phyloP scores from a whole-genome alignment of 1,140 invertebrate species.

The Drosophila nikananu region DNA sequence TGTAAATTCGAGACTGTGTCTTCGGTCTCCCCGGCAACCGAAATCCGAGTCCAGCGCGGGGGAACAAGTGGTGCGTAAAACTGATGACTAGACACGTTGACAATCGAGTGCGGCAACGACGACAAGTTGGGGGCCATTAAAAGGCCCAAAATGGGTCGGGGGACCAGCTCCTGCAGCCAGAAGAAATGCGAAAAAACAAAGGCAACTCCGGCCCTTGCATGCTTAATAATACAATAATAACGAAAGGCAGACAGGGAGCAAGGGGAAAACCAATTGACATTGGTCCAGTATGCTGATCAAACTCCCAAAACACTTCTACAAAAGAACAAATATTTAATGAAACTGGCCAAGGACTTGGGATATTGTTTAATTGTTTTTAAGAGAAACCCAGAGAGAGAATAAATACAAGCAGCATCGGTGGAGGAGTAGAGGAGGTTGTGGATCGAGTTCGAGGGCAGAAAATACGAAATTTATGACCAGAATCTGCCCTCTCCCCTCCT shows the following conservation, averaged over 20 bases:
- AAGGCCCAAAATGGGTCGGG: constrained; percentile 12
- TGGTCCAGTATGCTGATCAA: neutral
- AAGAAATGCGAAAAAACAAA: neutral
- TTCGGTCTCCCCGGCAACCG: constrained; percentile 25
- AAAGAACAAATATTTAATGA: neutral
- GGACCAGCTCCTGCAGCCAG: too few species aligned
- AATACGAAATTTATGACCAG: constrained; percentile 31
- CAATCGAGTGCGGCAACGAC: constrained; percentile 53
- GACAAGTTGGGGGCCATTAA: constrained; percentile 49
- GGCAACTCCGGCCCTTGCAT: constrained; percentile 19
- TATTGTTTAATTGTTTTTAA: constrained; percentile 7
- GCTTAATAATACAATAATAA: constrained; percentile 43
- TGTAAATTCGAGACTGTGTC: constrained; percentile 51
- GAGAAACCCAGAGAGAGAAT: neutral
- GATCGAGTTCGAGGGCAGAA: constrained; percentile 28
- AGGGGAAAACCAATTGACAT: neutral
- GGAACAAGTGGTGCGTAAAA: constrained; percentile 74
- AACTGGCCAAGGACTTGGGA: too few species aligned
- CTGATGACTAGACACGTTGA: constrained; percentile 76
- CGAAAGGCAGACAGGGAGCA: neutral
- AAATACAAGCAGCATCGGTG: neutral
- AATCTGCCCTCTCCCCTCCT: neutral
- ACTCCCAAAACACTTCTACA: too few species aligned
- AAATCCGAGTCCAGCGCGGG: neutral
- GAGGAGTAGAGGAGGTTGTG: neutral